phyloP scores from a whole-genome alignment of 2,888 invertebrate genomes.

The Micropterix aruncella region DNA sequence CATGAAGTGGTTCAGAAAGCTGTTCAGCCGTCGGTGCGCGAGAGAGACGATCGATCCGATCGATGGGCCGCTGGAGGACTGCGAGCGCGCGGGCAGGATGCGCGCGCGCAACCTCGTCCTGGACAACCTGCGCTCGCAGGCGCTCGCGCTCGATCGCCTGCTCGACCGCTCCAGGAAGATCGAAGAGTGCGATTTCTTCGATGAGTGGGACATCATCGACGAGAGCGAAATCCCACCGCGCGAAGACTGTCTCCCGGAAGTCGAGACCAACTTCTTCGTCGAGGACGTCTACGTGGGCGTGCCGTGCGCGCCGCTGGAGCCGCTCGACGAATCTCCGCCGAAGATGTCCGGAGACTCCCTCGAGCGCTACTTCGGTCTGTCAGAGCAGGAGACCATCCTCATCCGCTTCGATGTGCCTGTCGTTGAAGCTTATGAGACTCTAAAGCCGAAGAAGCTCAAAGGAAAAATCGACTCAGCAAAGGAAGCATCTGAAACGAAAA shows the following conservation, averaged over 20 bases:
- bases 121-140: background rate
- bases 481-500: background rate
- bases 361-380: constrained; percentile 24
- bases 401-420: constrained; percentile 10
- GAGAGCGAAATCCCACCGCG: constrained; percentile 5
- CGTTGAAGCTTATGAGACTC: background rate
- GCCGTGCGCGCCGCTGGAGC: constrained; percentile 4
- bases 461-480: background rate
- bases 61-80: too few species aligned
- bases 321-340: background rate
- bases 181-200: background rate
- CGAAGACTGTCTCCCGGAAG: constrained; percentile 2
- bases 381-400: constrained; percentile 19
- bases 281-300: constrained; percentile 3
- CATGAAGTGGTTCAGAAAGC: constrained; percentile 54
- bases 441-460: constrained; percentile 4
- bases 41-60: constrained; percentile 26
- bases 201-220: background rate
- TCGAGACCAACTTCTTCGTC: background rate
- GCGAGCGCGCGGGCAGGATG: too few species aligned
- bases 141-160: background rate
- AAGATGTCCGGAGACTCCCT: constrained; percentile 11
- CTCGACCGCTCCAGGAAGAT: background rate
- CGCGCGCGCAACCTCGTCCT: too few species aligned
- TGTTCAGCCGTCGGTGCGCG: constrained; percentile 40